A percentile compares a stretch with the other conserved stretches of the same genome.
Evolutionary conservation across 2,888 invertebrate genomes (phyloP).

Genomic region (Rhingia campestris): DNA sequence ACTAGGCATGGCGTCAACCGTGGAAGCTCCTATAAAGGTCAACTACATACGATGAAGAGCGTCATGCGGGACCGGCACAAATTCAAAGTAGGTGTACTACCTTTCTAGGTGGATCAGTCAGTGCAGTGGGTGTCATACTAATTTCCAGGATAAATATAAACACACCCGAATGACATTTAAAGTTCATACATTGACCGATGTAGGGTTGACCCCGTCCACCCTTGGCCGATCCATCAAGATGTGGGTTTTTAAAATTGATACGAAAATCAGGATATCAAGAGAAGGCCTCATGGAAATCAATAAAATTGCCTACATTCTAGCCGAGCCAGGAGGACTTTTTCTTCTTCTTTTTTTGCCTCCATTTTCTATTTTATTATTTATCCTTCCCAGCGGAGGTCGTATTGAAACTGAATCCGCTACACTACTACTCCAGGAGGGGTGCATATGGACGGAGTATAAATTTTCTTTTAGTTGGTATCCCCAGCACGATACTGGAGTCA

Average conservation of each 20-base stretch:
- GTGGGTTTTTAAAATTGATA: constrained; percentile 7
- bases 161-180: constrained; percentile 43
- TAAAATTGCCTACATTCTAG: constrained; percentile 17
- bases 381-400: constrained; percentile 41
- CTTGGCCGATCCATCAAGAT: constrained; percentile 25
- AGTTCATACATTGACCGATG: constrained; percentile 42
- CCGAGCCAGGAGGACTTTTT: constrained; percentile 3
- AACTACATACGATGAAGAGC: constrained; percentile 5
- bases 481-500: constrained; percentile 42
- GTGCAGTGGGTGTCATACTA: constrained; percentile 24
- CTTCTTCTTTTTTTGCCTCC: neutral
- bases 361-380: constrained; percentile 59
- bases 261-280: constrained; percentile 26
- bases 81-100: constrained; percentile 19
- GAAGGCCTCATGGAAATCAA: constrained; percentile 25
- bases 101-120: constrained; percentile 12
- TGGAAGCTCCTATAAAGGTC: constrained; percentile 49
- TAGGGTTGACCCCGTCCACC: neutral
- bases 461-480: constrained; percentile 20
- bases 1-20: neutral
- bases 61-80: neutral
- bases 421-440: constrained; percentile 4
- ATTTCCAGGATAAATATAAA: constrained; percentile 1
- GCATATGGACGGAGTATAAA: constrained; percentile 30
- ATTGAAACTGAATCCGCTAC: constrained; percentile 44